A percentile compares a stretch with the other conserved stretches of the same genome.
Evolutionary conservation across 2,797 vertebrate species (phyloP).

Genomic region (Morus bassanus): DNA sequence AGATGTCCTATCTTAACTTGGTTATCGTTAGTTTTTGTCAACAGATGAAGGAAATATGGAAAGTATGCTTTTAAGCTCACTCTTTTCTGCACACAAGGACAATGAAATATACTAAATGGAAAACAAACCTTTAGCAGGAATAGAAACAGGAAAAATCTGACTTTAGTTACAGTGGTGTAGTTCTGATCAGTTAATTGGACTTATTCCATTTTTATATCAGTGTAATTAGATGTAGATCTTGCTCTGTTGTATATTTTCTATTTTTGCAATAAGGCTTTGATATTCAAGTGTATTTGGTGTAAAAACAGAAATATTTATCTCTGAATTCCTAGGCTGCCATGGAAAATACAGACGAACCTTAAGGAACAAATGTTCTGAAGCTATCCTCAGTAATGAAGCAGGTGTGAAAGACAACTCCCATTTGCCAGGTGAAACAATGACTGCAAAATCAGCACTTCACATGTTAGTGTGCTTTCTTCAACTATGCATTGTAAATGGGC

Average conservation of each 20-base stretch:
- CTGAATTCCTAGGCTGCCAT: not conserved
- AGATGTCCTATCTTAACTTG: not conserved
- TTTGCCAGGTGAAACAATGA: not conserved
- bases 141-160: not conserved
- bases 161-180: not conserved
- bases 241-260: not conserved
- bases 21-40: not conserved
- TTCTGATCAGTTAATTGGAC: not conserved
- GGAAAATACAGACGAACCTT: not conserved
- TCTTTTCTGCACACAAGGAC: not conserved
- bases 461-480: not conserved
- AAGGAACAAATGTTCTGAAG: not conserved
- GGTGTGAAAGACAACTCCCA: not conserved
- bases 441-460: not conserved
- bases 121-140: not conserved
- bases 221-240: not conserved
- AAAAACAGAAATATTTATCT: not conserved
- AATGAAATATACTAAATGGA: not conserved
- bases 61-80: not conserved
- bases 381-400: not conserved
- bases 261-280: not conserved
- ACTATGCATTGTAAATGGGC: conserved; percentile 39
- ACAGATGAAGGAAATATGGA: not conserved
- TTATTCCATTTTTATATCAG: not conserved
- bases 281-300: not conserved